phyloP scores from a whole-genome alignment of 1,140 invertebrate genomes.

The Drosophila tani region DNA sequence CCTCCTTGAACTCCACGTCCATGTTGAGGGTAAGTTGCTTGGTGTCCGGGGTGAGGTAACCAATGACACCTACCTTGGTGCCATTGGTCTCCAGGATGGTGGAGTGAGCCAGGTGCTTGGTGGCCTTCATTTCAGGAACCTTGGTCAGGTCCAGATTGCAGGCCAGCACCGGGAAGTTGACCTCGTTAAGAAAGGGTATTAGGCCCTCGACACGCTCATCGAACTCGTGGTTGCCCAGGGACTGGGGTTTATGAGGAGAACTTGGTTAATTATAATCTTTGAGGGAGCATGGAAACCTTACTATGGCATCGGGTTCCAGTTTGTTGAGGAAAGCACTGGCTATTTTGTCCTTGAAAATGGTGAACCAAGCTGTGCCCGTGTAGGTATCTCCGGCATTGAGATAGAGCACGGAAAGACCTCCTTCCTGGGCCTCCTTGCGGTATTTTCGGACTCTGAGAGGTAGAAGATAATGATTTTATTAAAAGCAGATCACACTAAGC shows the following conservation, averaged over 20 bases:
- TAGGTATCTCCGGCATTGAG: slow-evolving; percentile 96
- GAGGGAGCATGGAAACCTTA: slow-evolving; percentile 85
- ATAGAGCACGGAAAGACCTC: slow-evolving; percentile 88
- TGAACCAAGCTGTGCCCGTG: slow-evolving; percentile 94
- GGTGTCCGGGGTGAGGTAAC: slow-evolving; percentile 95
- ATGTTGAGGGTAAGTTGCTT: slow-evolving; percentile 88
- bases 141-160: slow-evolving; percentile 90
- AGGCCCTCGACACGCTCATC: slow-evolving; percentile 92
- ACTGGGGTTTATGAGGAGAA: slow-evolving; percentile 86
- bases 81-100: slow-evolving; percentile 88
- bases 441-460: slow-evolving; percentile 86
- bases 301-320: slow-evolving; percentile 92
- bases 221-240: slow-evolving; percentile 97
- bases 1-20: slow-evolving; percentile 90
- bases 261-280: no score
- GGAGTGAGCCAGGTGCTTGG: slow-evolving; percentile 87
- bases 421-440: slow-evolving; percentile 86
- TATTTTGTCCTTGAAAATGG: slow-evolving; percentile 90
- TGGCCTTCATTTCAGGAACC: slow-evolving; percentile 87
- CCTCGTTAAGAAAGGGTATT: slow-evolving; percentile 90
- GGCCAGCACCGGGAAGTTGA: slow-evolving; percentile 90
- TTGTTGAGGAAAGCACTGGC: slow-evolving; percentile 91
- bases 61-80: slow-evolving; percentile 92
- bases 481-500: no score
- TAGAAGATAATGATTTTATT: no score